Evolutionary conservation across 2,113 vertebrate genomes (phyloP).

Genomic region (Zosterops hypoxanthus): DNA sequence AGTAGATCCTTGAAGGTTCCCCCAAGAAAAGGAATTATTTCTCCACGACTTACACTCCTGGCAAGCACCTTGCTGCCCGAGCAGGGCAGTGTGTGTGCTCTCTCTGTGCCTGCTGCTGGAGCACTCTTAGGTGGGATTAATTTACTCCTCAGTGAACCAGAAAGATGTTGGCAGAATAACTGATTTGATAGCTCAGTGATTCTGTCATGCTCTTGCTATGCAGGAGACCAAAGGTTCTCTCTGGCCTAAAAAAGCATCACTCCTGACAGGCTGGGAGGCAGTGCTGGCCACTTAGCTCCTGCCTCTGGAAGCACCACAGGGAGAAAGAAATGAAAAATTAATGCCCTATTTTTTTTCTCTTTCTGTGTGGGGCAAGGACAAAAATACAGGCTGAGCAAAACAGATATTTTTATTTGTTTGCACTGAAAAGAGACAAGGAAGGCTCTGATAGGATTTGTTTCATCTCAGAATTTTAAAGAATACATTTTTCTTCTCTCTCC

Average conservation of each 20-base stretch:
- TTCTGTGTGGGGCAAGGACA: neutral
- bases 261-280: neutral
- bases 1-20: neutral
- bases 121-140: neutral
- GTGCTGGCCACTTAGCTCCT: neutral
- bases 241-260: neutral
- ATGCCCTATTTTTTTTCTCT: neutral
- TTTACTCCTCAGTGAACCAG: conserved; percentile 35
- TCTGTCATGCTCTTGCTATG: conserved; percentile 1
- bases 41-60: neutral
- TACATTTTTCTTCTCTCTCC: neutral
- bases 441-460: neutral
- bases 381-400: neutral
- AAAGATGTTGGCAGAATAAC: conserved; percentile 54
- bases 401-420: neutral
- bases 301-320: neutral
- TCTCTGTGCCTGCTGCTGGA: neutral
- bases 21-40: neutral
- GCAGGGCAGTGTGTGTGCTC: neutral
- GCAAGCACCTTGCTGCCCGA: neutral
- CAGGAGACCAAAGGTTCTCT: conserved; percentile 4
- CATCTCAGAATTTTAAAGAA: neutral
- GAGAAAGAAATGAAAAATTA: neutral
- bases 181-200: conserved; percentile 40
- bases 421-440: neutral